These are phyloP conservation scores for Neodiprion virginianus DNA, from an alignment of 1,140 invertebrate species.

Conservation along the genomic window DNA sequence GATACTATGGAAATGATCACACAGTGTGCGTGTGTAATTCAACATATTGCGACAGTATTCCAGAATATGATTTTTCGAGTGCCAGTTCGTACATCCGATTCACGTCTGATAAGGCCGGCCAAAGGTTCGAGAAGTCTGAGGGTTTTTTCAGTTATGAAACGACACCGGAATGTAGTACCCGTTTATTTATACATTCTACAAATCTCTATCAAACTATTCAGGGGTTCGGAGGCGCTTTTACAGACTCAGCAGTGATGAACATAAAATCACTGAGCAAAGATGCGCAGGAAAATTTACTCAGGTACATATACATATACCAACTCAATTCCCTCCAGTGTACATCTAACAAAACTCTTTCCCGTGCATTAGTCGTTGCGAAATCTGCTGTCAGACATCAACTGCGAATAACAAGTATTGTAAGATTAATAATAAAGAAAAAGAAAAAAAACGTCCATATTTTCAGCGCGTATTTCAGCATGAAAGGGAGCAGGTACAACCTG, in stretches of 20 bases:
- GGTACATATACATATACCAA: conserved; percentile 48
- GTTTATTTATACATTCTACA: conserved; percentile 29
- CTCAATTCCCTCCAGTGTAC: no score
- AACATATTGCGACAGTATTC: conserved; percentile 78
- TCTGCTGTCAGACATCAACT: no score
- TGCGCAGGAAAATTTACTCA: conserved; percentile 68
- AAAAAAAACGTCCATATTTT: conserved; percentile 22
- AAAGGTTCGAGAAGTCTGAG: conserved; percentile 52
- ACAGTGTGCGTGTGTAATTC: conserved; percentile 87
- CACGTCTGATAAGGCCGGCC: conserved; percentile 64
- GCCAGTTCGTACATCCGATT: conserved; percentile 64
- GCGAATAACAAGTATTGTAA: no score
- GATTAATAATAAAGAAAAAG: conserved; percentile 18
- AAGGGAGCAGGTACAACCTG: conserved; percentile 70
- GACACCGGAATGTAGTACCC: background rate
- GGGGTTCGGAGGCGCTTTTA: conserved; percentile 90
- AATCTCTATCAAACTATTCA: conserved; percentile 66
- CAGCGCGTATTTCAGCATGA: conserved; percentile 53
- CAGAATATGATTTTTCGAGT: conserved; percentile 54
- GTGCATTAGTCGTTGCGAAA: background rate
- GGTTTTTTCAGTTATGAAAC: conserved; percentile 38
- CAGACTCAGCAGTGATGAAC: conserved; percentile 82
- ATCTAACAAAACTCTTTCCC: conserved; percentile 6
- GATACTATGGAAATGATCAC: conserved; percentile 56
- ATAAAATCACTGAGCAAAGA: conserved; percentile 66